Evolutionary conservation across 2,113 vertebrate species (phyloP).

Genomic region (Perognathus longimembris): DNA sequence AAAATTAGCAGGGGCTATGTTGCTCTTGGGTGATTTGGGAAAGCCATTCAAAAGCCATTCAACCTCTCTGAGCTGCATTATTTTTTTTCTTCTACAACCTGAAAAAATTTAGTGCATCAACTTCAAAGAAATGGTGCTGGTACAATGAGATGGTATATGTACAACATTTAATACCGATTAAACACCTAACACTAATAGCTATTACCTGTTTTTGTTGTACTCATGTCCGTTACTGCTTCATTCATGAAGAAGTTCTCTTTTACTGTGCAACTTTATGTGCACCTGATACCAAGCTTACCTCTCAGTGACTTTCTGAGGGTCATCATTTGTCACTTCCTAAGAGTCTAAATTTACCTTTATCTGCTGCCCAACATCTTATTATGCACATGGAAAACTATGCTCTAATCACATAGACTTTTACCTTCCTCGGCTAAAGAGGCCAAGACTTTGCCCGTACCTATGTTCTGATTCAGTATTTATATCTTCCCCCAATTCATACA

Average conservation of each 20-base stretch:
- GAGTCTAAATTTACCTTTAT: background rate
- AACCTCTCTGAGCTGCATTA: background rate
- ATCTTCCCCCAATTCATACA: background rate
- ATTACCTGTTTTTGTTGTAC: background rate
- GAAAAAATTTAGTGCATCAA: background rate
- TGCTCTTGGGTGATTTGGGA: background rate
- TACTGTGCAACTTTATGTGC: background rate
- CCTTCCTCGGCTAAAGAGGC: background rate
- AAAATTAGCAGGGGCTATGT: background rate
- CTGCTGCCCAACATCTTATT: background rate
- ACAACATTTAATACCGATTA: background rate
- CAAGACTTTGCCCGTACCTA: background rate
- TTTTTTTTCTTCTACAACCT: background rate
- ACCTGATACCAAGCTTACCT: background rate
- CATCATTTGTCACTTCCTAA: background rate
- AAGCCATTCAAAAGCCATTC: background rate
- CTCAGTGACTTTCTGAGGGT: background rate
- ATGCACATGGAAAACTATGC: accelerated
- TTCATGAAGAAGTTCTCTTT: background rate
- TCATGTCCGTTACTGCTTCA: background rate
- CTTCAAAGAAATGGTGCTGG: background rate
- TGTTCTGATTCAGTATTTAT: background rate
- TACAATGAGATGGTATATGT: background rate
- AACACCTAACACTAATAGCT: background rate
- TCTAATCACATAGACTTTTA: background rate